These are phyloP conservation scores for Seriola quinqueradiata DNA, from an alignment of 2,113 vertebrate genomes.

Conservation along the genomic window DNA sequence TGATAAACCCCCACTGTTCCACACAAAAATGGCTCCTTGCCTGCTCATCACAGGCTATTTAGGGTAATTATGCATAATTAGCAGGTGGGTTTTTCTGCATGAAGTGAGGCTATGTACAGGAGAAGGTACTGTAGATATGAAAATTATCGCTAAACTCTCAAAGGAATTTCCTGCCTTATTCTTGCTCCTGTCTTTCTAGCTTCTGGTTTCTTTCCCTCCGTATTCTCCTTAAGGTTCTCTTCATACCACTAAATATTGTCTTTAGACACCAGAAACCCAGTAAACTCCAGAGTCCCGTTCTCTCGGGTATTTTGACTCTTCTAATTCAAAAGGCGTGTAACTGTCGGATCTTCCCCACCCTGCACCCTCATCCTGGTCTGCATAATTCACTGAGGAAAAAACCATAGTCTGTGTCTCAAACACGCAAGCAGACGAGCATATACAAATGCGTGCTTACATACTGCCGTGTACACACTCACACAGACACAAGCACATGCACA, in stretches of 20 bases:
- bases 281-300: slow-evolving; percentile 15
- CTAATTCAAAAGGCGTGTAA: slow-evolving; percentile 78
- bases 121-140: slow-evolving; percentile 21
- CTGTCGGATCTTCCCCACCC: slow-evolving; percentile 53
- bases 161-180: not conserved
- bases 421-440: slow-evolving; percentile 34
- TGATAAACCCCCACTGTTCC: slow-evolving; percentile 28
- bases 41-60: slow-evolving; percentile 63
- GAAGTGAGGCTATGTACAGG: not conserved
- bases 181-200: not conserved
- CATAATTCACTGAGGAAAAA: slow-evolving; percentile 78
- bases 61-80: slow-evolving; percentile 58
- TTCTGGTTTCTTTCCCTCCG: not conserved
- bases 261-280: slow-evolving; percentile 6
- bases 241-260: slow-evolving; percentile 4
- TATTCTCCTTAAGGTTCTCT: slow-evolving; percentile 1
- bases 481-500: slow-evolving; percentile 12
- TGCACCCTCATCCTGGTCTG: slow-evolving; percentile 60
- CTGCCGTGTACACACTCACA: slow-evolving; percentile 35
- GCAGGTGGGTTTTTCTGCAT: slow-evolving; percentile 41
- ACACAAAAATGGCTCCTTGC: slow-evolving; percentile 33
- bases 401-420: slow-evolving; percentile 42
- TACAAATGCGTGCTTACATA: slow-evolving; percentile 43
- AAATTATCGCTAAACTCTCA: slow-evolving; percentile 17
- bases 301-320: slow-evolving; percentile 52